Evolutionary conservation across 1,140 invertebrate genomes (phyloP), one percentile per base, ranked within the genome.

Genomic region (Cyclargus thomasi): DNA sequence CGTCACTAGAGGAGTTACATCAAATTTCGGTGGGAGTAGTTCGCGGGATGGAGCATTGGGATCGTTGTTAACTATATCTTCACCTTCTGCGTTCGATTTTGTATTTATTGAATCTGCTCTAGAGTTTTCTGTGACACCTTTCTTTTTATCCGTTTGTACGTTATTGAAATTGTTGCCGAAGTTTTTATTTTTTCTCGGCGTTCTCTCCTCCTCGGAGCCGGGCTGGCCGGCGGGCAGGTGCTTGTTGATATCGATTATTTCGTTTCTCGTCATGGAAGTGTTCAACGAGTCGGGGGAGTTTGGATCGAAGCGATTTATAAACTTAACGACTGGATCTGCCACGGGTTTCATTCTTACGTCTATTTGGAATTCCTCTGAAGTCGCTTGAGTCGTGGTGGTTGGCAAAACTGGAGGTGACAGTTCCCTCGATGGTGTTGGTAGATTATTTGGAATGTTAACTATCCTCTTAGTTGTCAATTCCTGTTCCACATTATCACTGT

Each of bases 251-350:
- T 83, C 73, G 14, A 89, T 70, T 7, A 90, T 90, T 74, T 89
- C 83, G 0, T 79, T 76, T 76, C 79, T 81, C 0, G 86, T 81
- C 80, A 88, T 89, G 0, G 85, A 78, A 8, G 88, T 88, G 71
- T 82, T 81, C 17, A 79, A 70, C 4, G 80, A 79, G 65, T 86
- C 81, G 1, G 84, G 80, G 1, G 84, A 82, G 23, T 85, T 88
- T 0, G 90, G 87, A 55, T 91, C 86, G 65, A 91, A 91, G 2
- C 88, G 81, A 68, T 90, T 91, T 39, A 91, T 90, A 70, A 91
- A 91, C 17, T 85, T 83, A 18, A 80, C 78, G 0, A 90, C 82
- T 2, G 85, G 74, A 62, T 86, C 85, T 70, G 73, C 70, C 10
- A 72, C 64, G 0, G 63, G 21, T 67, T 72, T 76, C 23, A 72